phyloP scores from a whole-genome alignment of 2,888 invertebrate species.

The Nasonia oneida region DNA sequence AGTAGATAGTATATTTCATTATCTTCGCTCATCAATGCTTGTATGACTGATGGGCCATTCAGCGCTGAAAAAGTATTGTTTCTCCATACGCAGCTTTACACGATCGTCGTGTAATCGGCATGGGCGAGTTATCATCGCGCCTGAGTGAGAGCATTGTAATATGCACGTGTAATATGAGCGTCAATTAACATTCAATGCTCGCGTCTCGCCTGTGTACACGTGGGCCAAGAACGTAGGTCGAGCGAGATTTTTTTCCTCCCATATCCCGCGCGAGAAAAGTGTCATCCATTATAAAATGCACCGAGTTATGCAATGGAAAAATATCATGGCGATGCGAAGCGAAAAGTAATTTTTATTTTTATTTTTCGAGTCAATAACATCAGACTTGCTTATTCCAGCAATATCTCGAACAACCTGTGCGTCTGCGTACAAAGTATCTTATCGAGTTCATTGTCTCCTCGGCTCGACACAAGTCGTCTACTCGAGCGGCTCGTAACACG shows the following conservation, averaged over 20 bases:
- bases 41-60: slow-evolving; percentile 43
- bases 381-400: not conserved
- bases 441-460: slow-evolving; percentile 28
- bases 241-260: slow-evolving; percentile 31
- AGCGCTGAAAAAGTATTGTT: slow-evolving; percentile 14
- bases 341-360: not conserved
- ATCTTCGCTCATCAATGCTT: not conserved
- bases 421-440: not conserved
- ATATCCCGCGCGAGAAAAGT: slow-evolving; percentile 45
- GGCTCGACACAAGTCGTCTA: not conserved
- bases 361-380: not conserved
- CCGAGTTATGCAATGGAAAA: slow-evolving; percentile 38
- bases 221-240: slow-evolving; percentile 71
- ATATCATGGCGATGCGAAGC: not conserved
- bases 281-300: slow-evolving; percentile 62
- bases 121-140: slow-evolving; percentile 44
- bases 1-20: not conserved
- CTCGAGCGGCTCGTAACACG: not conserved
- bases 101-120: slow-evolving; percentile 21
- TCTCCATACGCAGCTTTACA: not conserved
- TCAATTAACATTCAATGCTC: slow-evolving; percentile 65
- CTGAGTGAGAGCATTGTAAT: not conserved
- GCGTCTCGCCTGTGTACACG: slow-evolving; percentile 64
- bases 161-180: not conserved
- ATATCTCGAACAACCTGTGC: not conserved